Evolutionary conservation across 2,113 vertebrate species (phyloP).

Genomic region (Tetrao urogallus): DNA sequence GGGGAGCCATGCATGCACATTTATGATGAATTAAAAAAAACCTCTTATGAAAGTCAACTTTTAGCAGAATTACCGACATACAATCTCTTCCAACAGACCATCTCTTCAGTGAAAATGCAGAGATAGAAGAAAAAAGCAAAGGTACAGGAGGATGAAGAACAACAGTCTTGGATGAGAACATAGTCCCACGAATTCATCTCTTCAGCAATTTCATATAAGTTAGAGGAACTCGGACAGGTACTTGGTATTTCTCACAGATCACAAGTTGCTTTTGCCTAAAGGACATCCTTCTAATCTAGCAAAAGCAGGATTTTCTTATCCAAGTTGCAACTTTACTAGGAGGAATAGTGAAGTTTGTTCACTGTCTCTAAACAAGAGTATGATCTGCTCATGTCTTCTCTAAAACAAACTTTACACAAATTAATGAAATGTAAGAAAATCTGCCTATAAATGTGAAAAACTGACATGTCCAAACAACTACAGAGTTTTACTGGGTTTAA

Average conservation of each 20-base stretch:
- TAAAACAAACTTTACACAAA: neutral
- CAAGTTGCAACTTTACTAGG: neutral
- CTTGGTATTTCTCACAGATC: neutral
- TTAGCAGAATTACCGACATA: neutral
- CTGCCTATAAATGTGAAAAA: neutral
- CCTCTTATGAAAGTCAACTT: neutral
- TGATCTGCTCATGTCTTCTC: neutral
- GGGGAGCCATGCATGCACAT: neutral
- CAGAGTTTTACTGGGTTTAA: neutral
- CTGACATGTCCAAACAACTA: neutral
- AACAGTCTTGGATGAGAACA: neutral
- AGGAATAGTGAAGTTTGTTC: neutral
- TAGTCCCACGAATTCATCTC: neutral
- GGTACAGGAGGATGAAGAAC: neutral
- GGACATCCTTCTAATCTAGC: neutral
- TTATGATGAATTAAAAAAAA: neutral
- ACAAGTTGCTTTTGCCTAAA: neutral
- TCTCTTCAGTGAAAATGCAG: neutral
- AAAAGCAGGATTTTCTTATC: neutral
- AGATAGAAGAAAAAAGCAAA: neutral
- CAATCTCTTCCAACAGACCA: neutral
- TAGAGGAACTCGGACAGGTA: neutral
- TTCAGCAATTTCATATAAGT: neutral
- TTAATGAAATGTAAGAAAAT: neutral
- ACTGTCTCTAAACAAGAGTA: neutral